A percentile compares a stretch with the other conserved stretches of the same genome.
Evolutionary conservation across 2,113 vertebrate species (phyloP).

Genomic region (Accipiter virgatus): DNA sequence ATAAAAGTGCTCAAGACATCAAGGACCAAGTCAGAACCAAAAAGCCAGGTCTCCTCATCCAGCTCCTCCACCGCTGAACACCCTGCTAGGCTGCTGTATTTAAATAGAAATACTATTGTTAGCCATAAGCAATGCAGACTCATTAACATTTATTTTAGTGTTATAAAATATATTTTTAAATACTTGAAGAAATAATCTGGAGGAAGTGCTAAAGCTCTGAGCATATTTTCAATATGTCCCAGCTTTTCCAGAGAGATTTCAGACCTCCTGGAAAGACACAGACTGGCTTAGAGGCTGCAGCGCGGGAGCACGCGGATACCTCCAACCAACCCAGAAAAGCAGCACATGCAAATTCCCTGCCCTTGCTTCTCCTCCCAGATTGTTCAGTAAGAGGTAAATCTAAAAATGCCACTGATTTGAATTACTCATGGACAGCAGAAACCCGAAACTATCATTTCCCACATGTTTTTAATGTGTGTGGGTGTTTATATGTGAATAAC

Average conservation of each 20-base stretch:
- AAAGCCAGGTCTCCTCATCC: background rate
- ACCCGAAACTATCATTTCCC: background rate
- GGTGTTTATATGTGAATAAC: background rate
- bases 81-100: background rate
- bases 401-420: background rate
- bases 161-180: slow-evolving; percentile 42
- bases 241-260: background rate
- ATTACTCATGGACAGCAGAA: background rate
- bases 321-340: background rate
- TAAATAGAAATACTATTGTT: slow-evolving; percentile 39
- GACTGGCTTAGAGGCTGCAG: accelerated
- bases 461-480: background rate
- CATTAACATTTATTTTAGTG: slow-evolving; percentile 31
- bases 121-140: background rate
- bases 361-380: background rate
- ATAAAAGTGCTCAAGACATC: background rate
- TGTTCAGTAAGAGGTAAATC: background rate
- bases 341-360: background rate
- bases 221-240: background rate
- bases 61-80: background rate
- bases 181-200: slow-evolving; percentile 27
- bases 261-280: background rate
- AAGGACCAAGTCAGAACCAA: background rate
- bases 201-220: slow-evolving; percentile 42
- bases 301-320: accelerated